Percentiles rank a stretch among this genome's conserved stretches.
Evolutionary conservation across 2,113 vertebrate species (phyloP).

Genomic region (Sturnira hondurensis): DNA sequence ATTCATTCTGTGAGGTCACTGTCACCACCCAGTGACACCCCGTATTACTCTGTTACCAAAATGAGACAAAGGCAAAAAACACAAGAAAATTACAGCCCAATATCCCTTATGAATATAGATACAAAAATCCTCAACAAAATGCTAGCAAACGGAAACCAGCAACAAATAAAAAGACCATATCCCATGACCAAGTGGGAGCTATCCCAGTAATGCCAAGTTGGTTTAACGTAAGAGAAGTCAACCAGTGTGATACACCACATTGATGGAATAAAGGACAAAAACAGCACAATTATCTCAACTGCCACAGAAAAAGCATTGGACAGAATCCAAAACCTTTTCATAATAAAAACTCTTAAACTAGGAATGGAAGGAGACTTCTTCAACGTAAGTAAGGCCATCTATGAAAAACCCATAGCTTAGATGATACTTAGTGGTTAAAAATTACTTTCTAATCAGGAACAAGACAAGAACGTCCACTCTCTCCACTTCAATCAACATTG

Average conservation of each 20-base stretch:
- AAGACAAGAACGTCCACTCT: background rate
- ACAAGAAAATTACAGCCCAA: background rate
- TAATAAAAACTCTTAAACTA: background rate
- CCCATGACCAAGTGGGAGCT: background rate
- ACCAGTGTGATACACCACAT: background rate
- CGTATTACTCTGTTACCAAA: background rate
- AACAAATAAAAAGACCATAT: background rate
- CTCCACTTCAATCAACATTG: background rate
- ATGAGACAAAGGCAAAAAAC: background rate
- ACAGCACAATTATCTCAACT: background rate
- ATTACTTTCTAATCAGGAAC: background rate
- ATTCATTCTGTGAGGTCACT: background rate
- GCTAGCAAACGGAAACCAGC: background rate
- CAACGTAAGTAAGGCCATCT: too few species aligned
- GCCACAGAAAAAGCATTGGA: background rate
- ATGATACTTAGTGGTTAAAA: too few species aligned
- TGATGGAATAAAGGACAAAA: background rate
- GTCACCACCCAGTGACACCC: background rate
- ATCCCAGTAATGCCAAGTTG: background rate
- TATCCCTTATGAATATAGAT: background rate
- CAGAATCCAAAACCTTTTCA: background rate
- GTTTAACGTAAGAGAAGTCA: background rate
- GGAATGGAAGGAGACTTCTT: background rate
- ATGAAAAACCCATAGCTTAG: too few species aligned
- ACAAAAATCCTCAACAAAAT: background rate